Percentiles rank a stretch among this genome's conserved stretches.
Conservation (phyloP, 2,888 invertebrate species). For the Cheilosia urbana region DNA sequence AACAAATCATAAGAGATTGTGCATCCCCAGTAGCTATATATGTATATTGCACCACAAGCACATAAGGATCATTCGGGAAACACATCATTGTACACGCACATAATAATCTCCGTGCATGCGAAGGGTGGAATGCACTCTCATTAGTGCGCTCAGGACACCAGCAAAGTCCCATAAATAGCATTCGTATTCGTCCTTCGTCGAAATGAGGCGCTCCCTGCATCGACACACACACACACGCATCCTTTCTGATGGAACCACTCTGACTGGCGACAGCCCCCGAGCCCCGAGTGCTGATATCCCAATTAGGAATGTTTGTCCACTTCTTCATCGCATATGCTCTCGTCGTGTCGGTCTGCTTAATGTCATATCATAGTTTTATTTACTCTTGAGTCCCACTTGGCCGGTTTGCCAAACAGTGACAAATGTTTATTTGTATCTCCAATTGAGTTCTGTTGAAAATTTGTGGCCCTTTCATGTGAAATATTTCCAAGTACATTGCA, state of each 20-base stretch:
- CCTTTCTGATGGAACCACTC: constrained; percentile 16
- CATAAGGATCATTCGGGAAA: constrained; percentile 7
- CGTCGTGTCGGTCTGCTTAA: not conserved
- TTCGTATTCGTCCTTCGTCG: constrained; percentile 13
- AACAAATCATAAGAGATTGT: constrained; percentile 15
- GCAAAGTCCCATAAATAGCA: constrained; percentile 4
- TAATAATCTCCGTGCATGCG: not conserved
- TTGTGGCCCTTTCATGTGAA: constrained; percentile 29
- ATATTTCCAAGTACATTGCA: constrained; percentile 4
- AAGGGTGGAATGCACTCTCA: constrained; percentile 3
- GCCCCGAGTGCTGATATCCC: constrained; percentile 1
- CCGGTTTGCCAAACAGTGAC: constrained; percentile 27
- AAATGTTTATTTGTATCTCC: constrained; percentile 33
- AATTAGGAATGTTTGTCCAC: constrained; percentile 41
- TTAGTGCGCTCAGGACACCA: constrained; percentile 6
- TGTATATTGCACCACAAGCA: not conserved
- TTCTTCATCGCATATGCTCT: not conserved
- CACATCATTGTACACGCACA: not conserved
- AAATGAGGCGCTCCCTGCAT: constrained; percentile 31
- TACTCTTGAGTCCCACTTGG: constrained; percentile 14
- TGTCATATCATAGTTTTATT: constrained; percentile 29
- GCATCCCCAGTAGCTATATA: not conserved
- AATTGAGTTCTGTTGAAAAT: constrained; percentile 46
- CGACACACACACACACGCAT: constrained; percentile 11
- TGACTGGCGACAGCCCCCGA: not conserved